Conservation (phyloP, 2,888 invertebrate species). For the Eupithecia abbreviata region DNA sequence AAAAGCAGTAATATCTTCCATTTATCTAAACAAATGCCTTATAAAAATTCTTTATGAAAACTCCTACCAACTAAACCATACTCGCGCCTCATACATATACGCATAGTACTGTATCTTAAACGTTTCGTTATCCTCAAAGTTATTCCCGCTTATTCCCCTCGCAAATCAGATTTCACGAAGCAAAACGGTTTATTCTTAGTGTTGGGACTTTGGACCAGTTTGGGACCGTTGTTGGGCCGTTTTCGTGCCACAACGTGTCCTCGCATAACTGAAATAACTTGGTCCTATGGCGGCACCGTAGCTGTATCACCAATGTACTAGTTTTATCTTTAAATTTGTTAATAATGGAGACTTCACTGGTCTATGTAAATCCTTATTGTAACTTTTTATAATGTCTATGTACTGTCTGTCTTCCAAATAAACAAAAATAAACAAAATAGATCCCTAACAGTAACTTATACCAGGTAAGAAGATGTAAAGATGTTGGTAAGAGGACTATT, state of each 20-base stretch:
- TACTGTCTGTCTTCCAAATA: too few species aligned
- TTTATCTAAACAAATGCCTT: constrained; percentile 38
- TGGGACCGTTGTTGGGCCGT: not conserved
- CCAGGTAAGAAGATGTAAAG: too few species aligned
- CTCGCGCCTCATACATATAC: constrained; percentile 30
- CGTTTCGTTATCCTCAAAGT: constrained; percentile 40
- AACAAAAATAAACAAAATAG: too few species aligned
- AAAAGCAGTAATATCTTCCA: constrained; percentile 11
- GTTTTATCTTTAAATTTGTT: too few species aligned
- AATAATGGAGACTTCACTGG: too few species aligned
- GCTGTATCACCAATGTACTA: too few species aligned
- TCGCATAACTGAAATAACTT: not conserved
- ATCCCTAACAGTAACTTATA: too few species aligned
- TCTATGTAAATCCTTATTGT: too few species aligned
- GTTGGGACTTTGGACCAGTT: constrained; percentile 3
- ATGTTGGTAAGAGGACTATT: too few species aligned
- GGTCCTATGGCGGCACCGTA: not conserved
- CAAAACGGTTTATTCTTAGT: constrained; percentile 42
- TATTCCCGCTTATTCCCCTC: constrained; percentile 38
- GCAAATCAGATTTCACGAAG: constrained; percentile 45
- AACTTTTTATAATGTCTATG: too few species aligned
- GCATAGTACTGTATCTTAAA: constrained; percentile 35
- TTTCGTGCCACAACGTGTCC: not conserved
- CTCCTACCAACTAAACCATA: constrained; percentile 36
- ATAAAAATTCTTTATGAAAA: constrained; percentile 41